Base-by-base conservation (phyloP, 2,113 vertebrate genomes). In the Atherinomorus stipes region DNA sequence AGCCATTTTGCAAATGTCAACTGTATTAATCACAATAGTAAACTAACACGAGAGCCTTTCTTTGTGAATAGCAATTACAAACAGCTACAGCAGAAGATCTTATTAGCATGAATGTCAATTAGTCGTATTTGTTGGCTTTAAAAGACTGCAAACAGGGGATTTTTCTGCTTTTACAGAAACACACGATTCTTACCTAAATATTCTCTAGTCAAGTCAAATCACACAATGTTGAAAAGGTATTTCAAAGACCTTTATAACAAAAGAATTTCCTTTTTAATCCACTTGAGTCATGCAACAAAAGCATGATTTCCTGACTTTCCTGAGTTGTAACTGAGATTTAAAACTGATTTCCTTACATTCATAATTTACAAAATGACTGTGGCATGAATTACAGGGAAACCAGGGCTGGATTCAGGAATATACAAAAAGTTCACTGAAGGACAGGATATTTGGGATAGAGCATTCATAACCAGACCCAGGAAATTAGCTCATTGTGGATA, bases 41-140 rank as follows among this genome's bases (percentile, higher is more conserved):
- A 79, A 86, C 74, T 60, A 51, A 79, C 79, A 64, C 84, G 81
- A 37, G 69, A 80, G 49, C 22, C 53, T 78, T 69, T 67, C 47
- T 40, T 56, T 83, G 50, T 81, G 77, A 85, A 81, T 82, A 84
- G 78, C 62, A 86, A 89, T 85, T 74, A 66, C 25, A 65, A 68
- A 50, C 54, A 50, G 68, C 47, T 40, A 69, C 78, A 80, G 64
- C 65, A 44, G 75, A 64, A 61, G 61, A 71, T 80, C 76, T 73
- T 76, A 64, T 74, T 66, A 78, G 76, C 80, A 72, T 45, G 71
- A 74, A 84, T 57, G 75, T 59, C 75, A 87, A 82, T 87, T 84
- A 90, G 59, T 40, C 18, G 74, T 51, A 50, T 74, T 76, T 83
- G 74, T 57, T 52, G 31, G 59, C 65, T 78, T 81, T 67, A 65